Conservation (phyloP, 1,140 invertebrate species). For the Neomicropteryx cornuta region DNA sequence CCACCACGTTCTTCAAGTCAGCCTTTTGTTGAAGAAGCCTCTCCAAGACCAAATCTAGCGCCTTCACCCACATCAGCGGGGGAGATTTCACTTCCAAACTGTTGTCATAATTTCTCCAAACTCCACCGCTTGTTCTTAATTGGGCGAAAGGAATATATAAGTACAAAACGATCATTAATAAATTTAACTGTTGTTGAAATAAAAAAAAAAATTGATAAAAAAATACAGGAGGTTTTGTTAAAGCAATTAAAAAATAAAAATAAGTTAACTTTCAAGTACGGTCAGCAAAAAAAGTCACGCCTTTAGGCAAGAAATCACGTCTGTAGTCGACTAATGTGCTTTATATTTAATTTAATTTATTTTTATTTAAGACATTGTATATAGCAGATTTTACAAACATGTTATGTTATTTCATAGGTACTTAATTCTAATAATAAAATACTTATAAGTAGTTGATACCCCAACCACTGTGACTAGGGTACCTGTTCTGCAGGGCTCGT, state of each 20-base stretch:
- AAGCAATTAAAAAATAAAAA: too few species aligned
- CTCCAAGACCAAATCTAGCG: constrained; percentile 84
- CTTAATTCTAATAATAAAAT: too few species aligned
- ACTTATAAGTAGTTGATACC: too few species aligned
- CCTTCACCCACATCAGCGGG: constrained; percentile 90
- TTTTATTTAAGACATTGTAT: too few species aligned
- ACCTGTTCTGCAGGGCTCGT: too few species aligned
- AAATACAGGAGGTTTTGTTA: constrained; percentile 1
- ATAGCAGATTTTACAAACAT: too few species aligned
- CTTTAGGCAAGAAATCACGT: too few species aligned
- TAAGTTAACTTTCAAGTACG: constrained; percentile 2
- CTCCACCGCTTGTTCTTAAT: constrained; percentile 69
- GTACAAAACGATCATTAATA: too few species aligned
- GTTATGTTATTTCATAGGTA: too few species aligned
- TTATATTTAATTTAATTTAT: too few species aligned
- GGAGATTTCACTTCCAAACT: constrained; percentile 62
- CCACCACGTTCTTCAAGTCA: constrained; percentile 69
- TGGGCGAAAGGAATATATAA: constrained; percentile 6
- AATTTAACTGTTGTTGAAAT: constrained; percentile 11
- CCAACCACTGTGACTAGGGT: too few species aligned
- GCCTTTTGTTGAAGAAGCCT: constrained; percentile 67
- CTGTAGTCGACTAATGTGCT: too few species aligned
- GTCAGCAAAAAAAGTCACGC: constrained; percentile 4
- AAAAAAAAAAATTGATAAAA: constrained; percentile 1
- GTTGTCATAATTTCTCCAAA: constrained; percentile 51